Evolutionary conservation across 2,888 invertebrate species (phyloP).

Genomic region (Xylota sylvarum): DNA sequence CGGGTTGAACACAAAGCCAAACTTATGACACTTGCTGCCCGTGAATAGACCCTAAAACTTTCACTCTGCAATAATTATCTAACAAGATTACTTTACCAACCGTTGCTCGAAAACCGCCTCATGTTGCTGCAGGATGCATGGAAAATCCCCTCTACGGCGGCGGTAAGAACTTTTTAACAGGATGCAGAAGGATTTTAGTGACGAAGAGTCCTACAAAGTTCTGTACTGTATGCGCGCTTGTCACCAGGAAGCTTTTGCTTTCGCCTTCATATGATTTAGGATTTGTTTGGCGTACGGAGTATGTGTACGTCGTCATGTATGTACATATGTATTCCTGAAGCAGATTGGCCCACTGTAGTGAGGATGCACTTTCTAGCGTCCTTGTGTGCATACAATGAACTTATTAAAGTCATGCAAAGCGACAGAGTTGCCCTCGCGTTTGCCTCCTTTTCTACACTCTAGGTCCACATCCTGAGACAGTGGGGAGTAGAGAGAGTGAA

Average conservation of each 20-base stretch:
- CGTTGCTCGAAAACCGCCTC: neutral
- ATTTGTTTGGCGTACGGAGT: neutral
- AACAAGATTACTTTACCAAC: conserved; percentile 53
- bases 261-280: neutral
- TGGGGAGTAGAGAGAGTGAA: neutral
- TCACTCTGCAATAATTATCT: conserved; percentile 58
- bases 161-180: neutral
- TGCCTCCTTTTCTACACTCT: neutral
- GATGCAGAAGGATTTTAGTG: conserved; percentile 13
- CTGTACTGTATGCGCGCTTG: neutral
- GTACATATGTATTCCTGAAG: conserved; percentile 3
- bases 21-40: conserved; percentile 46
- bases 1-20: conserved; percentile 1
- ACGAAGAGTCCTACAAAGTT: conserved; percentile 15
- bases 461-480: neutral
- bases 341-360: conserved; percentile 39
- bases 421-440: conserved; percentile 19
- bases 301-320: too few species aligned
- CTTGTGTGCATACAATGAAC: conserved; percentile 64
- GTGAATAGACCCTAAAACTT: conserved; percentile 32
- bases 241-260: conserved; percentile 15
- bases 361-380: conserved; percentile 30
- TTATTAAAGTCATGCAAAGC: conserved; percentile 63
- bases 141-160: conserved; percentile 13
- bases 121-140: conserved; percentile 8